Conservation (phyloP, 2,113 vertebrate species). For the Calyptommatus sinebrachiatus region DNA sequence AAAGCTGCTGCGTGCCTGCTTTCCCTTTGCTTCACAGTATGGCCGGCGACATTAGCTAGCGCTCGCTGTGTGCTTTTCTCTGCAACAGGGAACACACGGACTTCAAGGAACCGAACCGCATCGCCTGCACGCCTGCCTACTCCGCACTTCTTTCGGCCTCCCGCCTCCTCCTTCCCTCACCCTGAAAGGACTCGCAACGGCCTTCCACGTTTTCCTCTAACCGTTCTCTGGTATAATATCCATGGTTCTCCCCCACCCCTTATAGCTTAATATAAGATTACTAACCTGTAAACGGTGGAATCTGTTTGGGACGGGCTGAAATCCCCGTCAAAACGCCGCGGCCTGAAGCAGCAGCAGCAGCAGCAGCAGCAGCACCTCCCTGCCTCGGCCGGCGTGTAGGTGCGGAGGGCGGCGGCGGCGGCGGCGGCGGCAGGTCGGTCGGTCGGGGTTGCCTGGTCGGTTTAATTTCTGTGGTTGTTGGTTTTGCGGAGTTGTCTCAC, state of each 20-base stretch:
- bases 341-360: slow-evolving; percentile 49
- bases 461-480: slow-evolving; percentile 84
- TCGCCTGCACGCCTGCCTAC: slow-evolving; percentile 56
- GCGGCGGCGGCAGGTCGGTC: slow-evolving; percentile 63
- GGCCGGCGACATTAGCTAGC: slow-evolving; percentile 99
- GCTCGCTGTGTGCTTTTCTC: slow-evolving; percentile 93
- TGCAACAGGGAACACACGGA: slow-evolving; percentile 95
- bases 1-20: slow-evolving; percentile 59
- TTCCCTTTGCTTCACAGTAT: slow-evolving; percentile 92
- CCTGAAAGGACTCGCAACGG: slow-evolving; percentile 15
- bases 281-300: slow-evolving; percentile 38
- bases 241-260: slow-evolving; percentile 7
- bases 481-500: slow-evolving; percentile 89
- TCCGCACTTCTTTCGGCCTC: slow-evolving; percentile 32
- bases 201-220: background rate
- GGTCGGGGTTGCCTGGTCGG: slow-evolving; percentile 59
- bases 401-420: slow-evolving; percentile 55
- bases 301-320: slow-evolving; percentile 54
- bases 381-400: slow-evolving; percentile 7
- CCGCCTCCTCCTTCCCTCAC: slow-evolving; percentile 21
- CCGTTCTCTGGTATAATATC: slow-evolving; percentile 41
- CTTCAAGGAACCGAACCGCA: slow-evolving; percentile 82
- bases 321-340: slow-evolving; percentile 43
- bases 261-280: slow-evolving; percentile 69
- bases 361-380: slow-evolving; percentile 16